Percentiles rank a stretch among this genome's conserved stretches.
Conservation (phyloP, 64 coral and sea anemone genomes). For the Dendronephthya gigantea region DNA sequence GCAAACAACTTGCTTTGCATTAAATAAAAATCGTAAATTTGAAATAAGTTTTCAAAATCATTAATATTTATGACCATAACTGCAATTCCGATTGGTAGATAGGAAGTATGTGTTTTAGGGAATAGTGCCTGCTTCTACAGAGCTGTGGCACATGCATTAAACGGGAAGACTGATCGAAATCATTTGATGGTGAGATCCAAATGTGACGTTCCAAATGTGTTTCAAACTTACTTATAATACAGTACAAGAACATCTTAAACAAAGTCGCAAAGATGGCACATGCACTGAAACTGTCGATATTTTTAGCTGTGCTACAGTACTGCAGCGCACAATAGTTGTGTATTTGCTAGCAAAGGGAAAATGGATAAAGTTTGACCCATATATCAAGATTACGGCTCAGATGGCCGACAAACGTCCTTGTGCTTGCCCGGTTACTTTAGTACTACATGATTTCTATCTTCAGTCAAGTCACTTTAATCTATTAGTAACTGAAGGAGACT, state of each 20-base stretch:
- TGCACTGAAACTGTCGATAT: constrained; percentile 44
- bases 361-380: constrained; percentile 28
- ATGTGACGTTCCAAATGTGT: not conserved
- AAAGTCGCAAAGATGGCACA: not conserved
- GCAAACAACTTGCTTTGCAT: constrained; percentile 19
- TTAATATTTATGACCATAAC: not conserved
- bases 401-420: constrained; percentile 28
- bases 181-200: not conserved
- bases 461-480: constrained; percentile 38
- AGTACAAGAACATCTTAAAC: constrained; percentile 20
- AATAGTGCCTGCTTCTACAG: constrained; percentile 2
- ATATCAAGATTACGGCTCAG: not conserved
- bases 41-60: not conserved
- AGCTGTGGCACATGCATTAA: not conserved
- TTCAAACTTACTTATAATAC: constrained; percentile 21
- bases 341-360: constrained; percentile 17
- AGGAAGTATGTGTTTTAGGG: not conserved
- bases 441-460: constrained; percentile 28
- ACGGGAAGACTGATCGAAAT: not conserved
- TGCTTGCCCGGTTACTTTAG: constrained; percentile 34
- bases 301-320: constrained; percentile 39
- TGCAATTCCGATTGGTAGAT: not conserved
- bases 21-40: constrained; percentile 10
- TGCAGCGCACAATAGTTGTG: constrained; percentile 24
- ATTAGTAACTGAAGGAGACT: constrained; percentile 18